Base-by-base conservation (phyloP, 1,140 invertebrate species). In the Limonius californicus region DNA sequence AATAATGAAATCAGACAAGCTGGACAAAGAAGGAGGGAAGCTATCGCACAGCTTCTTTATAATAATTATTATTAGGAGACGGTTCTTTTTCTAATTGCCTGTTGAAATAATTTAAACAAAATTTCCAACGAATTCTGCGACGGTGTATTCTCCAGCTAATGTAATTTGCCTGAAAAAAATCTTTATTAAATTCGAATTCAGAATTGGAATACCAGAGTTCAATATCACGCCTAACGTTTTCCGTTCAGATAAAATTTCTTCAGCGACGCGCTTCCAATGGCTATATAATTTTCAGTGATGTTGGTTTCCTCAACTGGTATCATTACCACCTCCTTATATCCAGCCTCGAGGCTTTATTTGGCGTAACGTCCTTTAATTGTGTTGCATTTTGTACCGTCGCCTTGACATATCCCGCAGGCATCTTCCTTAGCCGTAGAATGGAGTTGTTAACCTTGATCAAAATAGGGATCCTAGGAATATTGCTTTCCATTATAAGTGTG, bases 401-500 rank as follows among this genome's bases (percentile, higher is more conserved):
- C 92, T 70, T 90, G 89, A 73, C 92, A 95, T 15, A 93, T 82
- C 35, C 92, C 92, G 73, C 92, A 95, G 57, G 85, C 82, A 76
- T 95, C 92, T 76, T 93, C 91, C 67, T 85, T 85, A 7, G 89
- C 85, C 35, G 85, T 83, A 0, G 91, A 94, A 70, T 92, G 89
- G 30, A 95, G 87, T 14, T 14, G 43, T 54, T 53, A 76, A 92
- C 90, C 85, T 81, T 89, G 86, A 68, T 91, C 89, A 60, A 89
- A 89, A 69, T 92, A 91, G 0, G 91, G 89, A 64, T 87, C 77
- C 92, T 91, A 95, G 62, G 89, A 88, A 64, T 89, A 84, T 55
- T 85, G 83, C 64, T 86, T 83, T 16, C 87, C 89, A 65, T 90
- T 87, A 74, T 90, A 89, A 8, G 85, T 86, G 50, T 85, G 83